phyloP scores from a whole-genome alignment of 2,888 invertebrate species.

The Drosophila parthenogenetica region DNA sequence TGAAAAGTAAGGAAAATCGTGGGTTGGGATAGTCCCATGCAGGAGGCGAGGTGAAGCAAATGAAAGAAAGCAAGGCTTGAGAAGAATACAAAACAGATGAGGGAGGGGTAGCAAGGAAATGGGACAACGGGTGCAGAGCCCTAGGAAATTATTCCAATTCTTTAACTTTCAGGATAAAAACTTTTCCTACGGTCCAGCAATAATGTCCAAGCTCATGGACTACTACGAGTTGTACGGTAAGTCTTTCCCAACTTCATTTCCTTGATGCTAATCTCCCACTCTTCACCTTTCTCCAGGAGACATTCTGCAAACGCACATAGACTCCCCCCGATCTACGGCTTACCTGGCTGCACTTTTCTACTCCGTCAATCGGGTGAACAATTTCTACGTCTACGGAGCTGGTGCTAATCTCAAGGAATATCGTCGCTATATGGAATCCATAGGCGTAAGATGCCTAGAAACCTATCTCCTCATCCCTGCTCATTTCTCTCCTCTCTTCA shows the following conservation, averaged over 20 bases:
- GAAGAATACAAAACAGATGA: background rate
- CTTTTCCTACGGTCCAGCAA: constrained; percentile 92
- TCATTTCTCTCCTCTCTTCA: background rate
- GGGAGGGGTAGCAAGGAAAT: no score
- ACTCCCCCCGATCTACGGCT: constrained; percentile 92
- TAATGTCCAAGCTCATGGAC: constrained; percentile 89
- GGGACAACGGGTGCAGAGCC: background rate
- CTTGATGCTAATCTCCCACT: background rate
- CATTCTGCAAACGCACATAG: constrained; percentile 92
- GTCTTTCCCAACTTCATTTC: accelerated
- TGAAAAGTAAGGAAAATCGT: background rate
- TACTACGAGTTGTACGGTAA: constrained; percentile 87
- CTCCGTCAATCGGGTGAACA: constrained; percentile 87
- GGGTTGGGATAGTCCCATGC: no score
- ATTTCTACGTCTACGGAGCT: constrained; percentile 88
- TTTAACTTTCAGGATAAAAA: constrained; percentile 88
- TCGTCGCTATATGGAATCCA: constrained; percentile 88
- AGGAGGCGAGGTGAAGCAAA: background rate
- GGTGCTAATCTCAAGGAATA: constrained; percentile 87
- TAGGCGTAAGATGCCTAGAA: constrained; percentile 86
- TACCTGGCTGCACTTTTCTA: constrained; percentile 90
- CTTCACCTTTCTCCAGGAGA: constrained; percentile 80
- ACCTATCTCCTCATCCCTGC: no score
- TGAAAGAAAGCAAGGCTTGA: background rate
- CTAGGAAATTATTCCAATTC: background rate